These are phyloP conservation scores for Presbytis comata DNA, from an alignment of 2,797 vertebrate genomes.

Conservation along the genomic window DNA sequence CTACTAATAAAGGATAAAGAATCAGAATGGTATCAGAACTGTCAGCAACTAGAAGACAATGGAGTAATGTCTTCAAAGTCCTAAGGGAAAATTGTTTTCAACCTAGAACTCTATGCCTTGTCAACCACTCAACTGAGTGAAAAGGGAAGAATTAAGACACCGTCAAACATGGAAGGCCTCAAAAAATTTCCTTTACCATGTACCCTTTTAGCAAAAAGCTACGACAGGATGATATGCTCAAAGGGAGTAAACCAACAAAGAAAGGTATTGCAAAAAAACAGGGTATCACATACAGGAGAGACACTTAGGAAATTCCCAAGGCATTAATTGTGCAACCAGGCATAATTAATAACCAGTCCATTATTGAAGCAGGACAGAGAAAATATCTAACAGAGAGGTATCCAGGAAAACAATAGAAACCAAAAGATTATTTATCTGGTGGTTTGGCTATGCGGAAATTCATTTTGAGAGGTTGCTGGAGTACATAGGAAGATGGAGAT, in stretches of 20 bases:
- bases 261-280: background rate
- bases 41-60: background rate
- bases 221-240: background rate
- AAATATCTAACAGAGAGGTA: background rate
- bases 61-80: background rate
- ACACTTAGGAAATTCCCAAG: background rate
- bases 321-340: background rate
- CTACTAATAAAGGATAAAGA: background rate
- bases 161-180: background rate
- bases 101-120: background rate
- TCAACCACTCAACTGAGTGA: background rate
- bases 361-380: background rate
- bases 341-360: background rate
- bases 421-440: background rate
- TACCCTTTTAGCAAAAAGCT: background rate
- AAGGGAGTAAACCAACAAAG: background rate
- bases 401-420: background rate
- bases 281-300: background rate
- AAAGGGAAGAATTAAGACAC: background rate
- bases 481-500: background rate
- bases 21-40: background rate
- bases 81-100: background rate
- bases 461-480: background rate
- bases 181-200: slow-evolving; percentile 6
- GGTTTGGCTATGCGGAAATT: background rate